These are phyloP conservation scores for Cybosia mesomella DNA, from an alignment of 2,888 invertebrate species.

Conservation along the genomic window DNA sequence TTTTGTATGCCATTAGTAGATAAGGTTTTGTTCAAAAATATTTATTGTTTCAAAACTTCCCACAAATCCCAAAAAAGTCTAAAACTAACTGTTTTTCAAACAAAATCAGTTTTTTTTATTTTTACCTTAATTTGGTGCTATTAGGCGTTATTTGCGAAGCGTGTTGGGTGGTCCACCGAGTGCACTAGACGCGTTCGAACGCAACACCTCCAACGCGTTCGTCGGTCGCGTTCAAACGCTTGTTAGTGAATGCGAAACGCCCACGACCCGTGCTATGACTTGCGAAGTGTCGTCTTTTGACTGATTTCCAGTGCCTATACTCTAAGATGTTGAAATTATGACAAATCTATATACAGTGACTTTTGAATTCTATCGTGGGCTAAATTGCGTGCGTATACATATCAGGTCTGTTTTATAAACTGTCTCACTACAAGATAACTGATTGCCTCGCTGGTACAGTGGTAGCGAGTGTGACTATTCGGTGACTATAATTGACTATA, in stretches of 20 bases:
- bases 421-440: background rate
- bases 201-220: slow-evolving; percentile 26
- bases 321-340: background rate
- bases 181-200: slow-evolving; percentile 60
- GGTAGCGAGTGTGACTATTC: too few relatives aligned
- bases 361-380: background rate
- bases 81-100: slow-evolving; percentile 32
- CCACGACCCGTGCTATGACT: slow-evolving; percentile 50
- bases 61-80: too few relatives aligned
- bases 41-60: too few relatives aligned
- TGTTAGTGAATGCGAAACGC: slow-evolving; percentile 60
- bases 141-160: slow-evolving; percentile 60
- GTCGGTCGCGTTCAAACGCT: slow-evolving; percentile 29
- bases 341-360: background rate
- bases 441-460: background rate
- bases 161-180: slow-evolving; percentile 67
- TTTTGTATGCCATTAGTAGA: too few relatives aligned
- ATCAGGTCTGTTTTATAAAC: background rate
- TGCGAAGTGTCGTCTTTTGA: slow-evolving; percentile 29
- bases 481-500: too few relatives aligned
- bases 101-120: slow-evolving; percentile 47
- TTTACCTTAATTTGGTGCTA: slow-evolving; percentile 64
- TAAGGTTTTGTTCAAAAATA: too few relatives aligned
- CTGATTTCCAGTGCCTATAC: background rate
- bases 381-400: background rate